Base-by-base conservation (phyloP, 1,140 invertebrate genomes). In the Drosophila lacertosa region DNA sequence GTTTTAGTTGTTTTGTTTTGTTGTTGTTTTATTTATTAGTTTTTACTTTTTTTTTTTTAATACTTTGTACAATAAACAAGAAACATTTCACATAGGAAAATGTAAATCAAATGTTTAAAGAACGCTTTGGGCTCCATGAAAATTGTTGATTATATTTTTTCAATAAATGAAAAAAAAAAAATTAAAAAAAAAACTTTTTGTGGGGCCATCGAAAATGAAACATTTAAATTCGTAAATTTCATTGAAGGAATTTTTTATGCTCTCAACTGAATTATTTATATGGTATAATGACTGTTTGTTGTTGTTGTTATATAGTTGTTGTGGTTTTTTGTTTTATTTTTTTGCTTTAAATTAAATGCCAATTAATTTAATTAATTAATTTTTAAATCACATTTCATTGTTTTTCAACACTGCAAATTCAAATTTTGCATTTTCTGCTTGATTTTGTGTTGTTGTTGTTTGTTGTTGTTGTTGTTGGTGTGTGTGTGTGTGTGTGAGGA, bases 351-450 rank as follows among this genome's bases (percentile, higher is more conserved):
- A 88, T 88, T 88, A 88, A 88, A 88, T 88, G 82, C 82, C 82
- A 88, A 88, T 88, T 88, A 88, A 82, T 88, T 88, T 88, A 88
- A 88, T 88, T 88, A 88, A 88, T 89, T 89, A 84, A 89, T 89
- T 89, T 89, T 89, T 89, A 89, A 89, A 89, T 89, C 84, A 89
- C 84, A 89, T 89, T 89, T 89, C 84, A 89, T 89, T 83, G 84
- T 89, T 89, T 88, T 89, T 89, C 84, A 89, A 89, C 82, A 88
- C 74, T 78, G 82, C 81, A 84, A 86, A 81, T 81, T 70, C 51
- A 51, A 75, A 86, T 66, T 60, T 67, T 68, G 47, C 47, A 65
- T 54, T 79, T 71, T 68, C 66, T 82, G 71, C 67, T 83, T 78
- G 66, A 72, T 75, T 83, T 83, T 74, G 70, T 75, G 77, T 81